A percentile compares a stretch with the other conserved stretches of the same genome.
These are phyloP conservation scores for Gari tellinella DNA, from an alignment of 2,888 invertebrate genomes.

Conservation along the genomic window DNA sequence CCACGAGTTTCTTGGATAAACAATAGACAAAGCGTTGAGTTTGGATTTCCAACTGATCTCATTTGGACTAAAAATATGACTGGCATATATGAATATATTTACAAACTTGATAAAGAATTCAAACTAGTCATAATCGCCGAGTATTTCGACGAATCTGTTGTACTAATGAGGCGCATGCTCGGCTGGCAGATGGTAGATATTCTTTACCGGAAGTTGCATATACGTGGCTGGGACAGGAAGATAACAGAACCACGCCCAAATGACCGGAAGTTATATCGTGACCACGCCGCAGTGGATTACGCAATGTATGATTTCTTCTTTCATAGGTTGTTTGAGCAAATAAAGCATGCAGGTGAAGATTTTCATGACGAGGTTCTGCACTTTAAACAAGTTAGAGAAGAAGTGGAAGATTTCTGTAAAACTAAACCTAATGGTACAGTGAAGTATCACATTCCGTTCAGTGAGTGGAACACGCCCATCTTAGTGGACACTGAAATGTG, in stretches of 20 bases:
- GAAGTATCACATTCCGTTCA: constrained; percentile 26
- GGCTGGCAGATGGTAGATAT: constrained; percentile 68
- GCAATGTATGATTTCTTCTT: constrained; percentile 63
- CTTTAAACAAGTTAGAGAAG: constrained; percentile 57
- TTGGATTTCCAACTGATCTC: constrained; percentile 58
- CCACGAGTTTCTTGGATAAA: constrained; percentile 58
- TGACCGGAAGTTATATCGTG: constrained; percentile 45
- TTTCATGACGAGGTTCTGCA: constrained; percentile 60
- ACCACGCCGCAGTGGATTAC: constrained; percentile 58
- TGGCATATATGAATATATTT: constrained; percentile 57
- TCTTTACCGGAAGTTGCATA: constrained; percentile 60
- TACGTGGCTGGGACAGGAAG: constrained; percentile 56
- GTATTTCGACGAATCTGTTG: constrained; percentile 71
- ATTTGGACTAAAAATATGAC: constrained; percentile 39
- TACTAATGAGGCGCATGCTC: constrained; percentile 66
- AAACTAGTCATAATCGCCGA: constrained; percentile 70
- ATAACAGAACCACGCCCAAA: constrained; percentile 46
- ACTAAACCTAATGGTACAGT: constrained; percentile 45
- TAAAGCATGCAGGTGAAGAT: constrained; percentile 43
- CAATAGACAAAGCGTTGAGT: constrained; percentile 66
- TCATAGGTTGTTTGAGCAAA: constrained; percentile 56
- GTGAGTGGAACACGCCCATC: constrained; percentile 39
- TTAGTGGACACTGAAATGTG: constrained; percentile 41
- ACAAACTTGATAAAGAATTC: constrained; percentile 65
- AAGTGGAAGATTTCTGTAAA: constrained; percentile 61